phyloP scores from a whole-genome alignment of 2,113 vertebrate species.

The Gobiocypris rarus region DNA sequence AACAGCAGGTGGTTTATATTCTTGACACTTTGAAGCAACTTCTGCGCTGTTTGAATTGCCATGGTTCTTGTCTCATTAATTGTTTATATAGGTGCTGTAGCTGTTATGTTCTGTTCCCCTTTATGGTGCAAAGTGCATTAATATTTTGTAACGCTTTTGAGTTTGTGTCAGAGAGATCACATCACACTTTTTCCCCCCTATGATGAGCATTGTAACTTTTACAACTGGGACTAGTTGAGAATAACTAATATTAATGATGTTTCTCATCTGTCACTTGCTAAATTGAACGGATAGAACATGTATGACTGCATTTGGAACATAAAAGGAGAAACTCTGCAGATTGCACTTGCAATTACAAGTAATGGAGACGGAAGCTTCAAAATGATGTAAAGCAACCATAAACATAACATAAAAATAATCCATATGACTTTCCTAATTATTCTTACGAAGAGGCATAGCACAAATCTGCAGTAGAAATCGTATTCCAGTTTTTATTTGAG shows the following conservation, averaged over 20 bases:
- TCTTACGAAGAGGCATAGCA: too few relatives aligned
- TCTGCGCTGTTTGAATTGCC: constrained; percentile 13
- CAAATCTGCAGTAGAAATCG: too few relatives aligned
- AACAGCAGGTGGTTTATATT: constrained; percentile 25
- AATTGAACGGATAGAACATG: too few relatives aligned
- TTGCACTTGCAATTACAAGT: neutral
- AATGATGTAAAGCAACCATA: too few relatives aligned
- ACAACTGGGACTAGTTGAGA: neutral
- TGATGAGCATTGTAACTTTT: neutral
- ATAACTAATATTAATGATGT: too few relatives aligned
- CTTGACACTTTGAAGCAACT: neutral
- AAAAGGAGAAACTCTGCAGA: neutral
- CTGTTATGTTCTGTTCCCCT: constrained; percentile 8
- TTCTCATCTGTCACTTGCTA: too few relatives aligned
- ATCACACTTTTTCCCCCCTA: too few relatives aligned
- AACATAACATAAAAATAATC: too few relatives aligned
- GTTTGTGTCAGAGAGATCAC: neutral
- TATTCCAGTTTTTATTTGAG: too few relatives aligned
- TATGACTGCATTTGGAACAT: too few relatives aligned
- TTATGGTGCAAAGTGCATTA: constrained; percentile 4
- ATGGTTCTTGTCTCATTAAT: constrained; percentile 28
- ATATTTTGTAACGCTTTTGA: constrained; percentile 7
- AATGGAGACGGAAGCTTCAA: too few relatives aligned
- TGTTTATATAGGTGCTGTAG: constrained; percentile 27
- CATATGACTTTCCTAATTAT: too few relatives aligned